Evolutionary conservation across 1,140 invertebrate species (phyloP), one percentile per base, ranked within the genome.

Genomic region (Halesus radiatus): DNA sequence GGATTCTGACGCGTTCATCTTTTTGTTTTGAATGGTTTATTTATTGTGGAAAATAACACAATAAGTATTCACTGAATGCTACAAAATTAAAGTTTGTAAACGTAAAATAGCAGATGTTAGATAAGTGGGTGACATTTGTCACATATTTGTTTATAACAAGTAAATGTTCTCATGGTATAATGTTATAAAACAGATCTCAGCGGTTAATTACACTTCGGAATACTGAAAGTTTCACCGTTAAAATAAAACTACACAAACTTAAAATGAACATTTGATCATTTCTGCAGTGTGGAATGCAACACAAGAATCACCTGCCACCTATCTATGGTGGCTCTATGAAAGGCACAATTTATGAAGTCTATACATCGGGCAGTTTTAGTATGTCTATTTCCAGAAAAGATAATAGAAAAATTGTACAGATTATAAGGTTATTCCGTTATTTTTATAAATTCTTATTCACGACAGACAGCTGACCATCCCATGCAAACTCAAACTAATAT

Each of bases 1-100:
- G 91, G 94, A 93, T 91, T 95, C 93, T 86, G 93, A 94, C 87
- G 93, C 92, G 91, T 94, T 94, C 93, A 94, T 94, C 84, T 86
- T 93, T 64, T 20, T 20, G 18, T 60, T 56, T 72, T 53, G 20
- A 29, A 18, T 26, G 37, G 7, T 72, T 22, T 72, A 54, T 22
- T 26, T 23, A 72, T 52, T 7, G 26, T 22, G 23, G 13, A 72
- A 20, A 32, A 20, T 53, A 53, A 78, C 37, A 66, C 76, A 68
- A 68, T 26, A 5, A 78, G 53, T 84, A 76, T 56, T 54, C 20
- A 13, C 8, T 22, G 23, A 62, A 76, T 58, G 15, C 18, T 58
- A 32, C 29, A n/a, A 75, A 75, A 75, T 60, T 29, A 75, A 32
- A 37, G 72, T 58, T 32, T 58, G 53, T 80, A 76, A 76, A 76